Conservation (phyloP, 2,797 vertebrate species). For the Eleutherodactylus coqui region DNA sequence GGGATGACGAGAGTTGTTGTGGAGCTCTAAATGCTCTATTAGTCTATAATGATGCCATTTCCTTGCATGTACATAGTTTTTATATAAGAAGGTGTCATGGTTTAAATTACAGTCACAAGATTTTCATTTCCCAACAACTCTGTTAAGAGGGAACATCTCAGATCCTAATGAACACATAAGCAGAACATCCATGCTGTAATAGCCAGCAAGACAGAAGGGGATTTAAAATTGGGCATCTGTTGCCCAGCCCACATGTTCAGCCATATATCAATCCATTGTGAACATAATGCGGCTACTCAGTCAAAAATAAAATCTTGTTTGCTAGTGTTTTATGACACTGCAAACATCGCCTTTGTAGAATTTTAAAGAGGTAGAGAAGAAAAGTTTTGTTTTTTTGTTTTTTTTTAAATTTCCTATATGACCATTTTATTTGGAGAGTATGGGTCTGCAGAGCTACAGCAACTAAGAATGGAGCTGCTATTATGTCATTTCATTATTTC, state of each 20-base stretch:
- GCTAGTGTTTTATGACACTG: neutral
- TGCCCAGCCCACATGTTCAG: slow-evolving; percentile 11
- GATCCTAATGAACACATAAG: slow-evolving; percentile 13
- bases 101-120: neutral
- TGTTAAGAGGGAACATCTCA: neutral
- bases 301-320: neutral
- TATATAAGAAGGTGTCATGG: neutral
- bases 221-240: slow-evolving; percentile 28
- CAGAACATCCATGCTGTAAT: neutral
- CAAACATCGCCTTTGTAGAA: neutral
- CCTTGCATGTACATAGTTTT: neutral
- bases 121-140: neutral
- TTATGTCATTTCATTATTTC: slow-evolving; percentile 21
- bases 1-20: neutral
- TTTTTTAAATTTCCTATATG: neutral
- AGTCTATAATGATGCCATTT: neutral
- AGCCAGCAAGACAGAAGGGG: slow-evolving; percentile 14
- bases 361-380: neutral
- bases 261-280: slow-evolving; percentile 1
- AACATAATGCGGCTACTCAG: neutral
- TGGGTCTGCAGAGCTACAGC: neutral
- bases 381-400: neutral
- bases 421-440: neutral
- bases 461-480: neutral
- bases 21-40: neutral